Evolutionary conservation across 2,888 invertebrate genomes (phyloP).

Genomic region (Lagria hirta): DNA sequence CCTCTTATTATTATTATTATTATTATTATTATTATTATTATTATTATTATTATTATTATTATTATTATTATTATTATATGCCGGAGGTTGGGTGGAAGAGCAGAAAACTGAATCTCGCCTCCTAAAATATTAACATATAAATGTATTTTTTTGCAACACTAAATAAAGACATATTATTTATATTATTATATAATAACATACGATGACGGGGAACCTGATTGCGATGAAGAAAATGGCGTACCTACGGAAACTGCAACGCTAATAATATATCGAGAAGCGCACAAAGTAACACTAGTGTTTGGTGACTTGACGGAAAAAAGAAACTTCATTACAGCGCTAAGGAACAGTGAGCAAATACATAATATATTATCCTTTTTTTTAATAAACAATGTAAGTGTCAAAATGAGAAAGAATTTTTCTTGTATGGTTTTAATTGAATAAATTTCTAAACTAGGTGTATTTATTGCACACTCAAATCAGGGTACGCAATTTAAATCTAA

Average conservation of each 20-base stretch:
- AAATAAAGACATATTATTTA: too few relatives aligned
- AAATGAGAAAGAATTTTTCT: slow-evolving; percentile 6
- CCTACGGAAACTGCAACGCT: slow-evolving; percentile 8
- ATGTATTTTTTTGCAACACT: too few relatives aligned
- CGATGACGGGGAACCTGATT: slow-evolving; percentile 19
- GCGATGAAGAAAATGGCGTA: slow-evolving; percentile 8
- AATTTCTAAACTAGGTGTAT: slow-evolving; percentile 4
- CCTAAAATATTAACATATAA: too few relatives aligned
- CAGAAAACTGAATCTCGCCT: too few relatives aligned
- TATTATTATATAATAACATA: slow-evolving; percentile 15
- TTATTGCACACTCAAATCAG: slow-evolving; percentile 1
- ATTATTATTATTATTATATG: too few relatives aligned
- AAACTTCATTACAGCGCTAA: slow-evolving; percentile 13
- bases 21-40: too few relatives aligned
- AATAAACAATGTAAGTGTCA: slow-evolving; percentile 7
- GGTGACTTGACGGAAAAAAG: slow-evolving; percentile 15
- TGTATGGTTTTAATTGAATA: slow-evolving; percentile 4
- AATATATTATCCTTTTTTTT: too few relatives aligned
- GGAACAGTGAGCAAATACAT: too few relatives aligned
- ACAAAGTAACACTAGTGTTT: slow-evolving; percentile 17
- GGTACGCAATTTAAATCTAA: slow-evolving; percentile 2
- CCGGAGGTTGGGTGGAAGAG: too few relatives aligned
- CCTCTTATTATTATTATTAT: too few relatives aligned
- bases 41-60: too few relatives aligned
- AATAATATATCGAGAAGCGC: slow-evolving; percentile 14